These are phyloP conservation scores for Epinephelus moara DNA, from an alignment of 2,113 vertebrate genomes.

Conservation along the genomic window DNA sequence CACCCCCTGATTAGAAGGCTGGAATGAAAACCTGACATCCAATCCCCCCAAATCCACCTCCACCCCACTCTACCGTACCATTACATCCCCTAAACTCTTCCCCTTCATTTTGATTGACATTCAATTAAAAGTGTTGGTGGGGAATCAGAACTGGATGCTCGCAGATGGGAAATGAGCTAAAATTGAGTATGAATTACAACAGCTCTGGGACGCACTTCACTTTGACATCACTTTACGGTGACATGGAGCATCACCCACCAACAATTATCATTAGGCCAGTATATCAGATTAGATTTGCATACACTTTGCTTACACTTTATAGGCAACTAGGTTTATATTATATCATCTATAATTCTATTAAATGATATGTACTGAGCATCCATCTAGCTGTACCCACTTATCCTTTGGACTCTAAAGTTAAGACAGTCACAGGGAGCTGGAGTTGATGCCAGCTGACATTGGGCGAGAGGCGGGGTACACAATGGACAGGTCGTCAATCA, in stretches of 20 bases:
- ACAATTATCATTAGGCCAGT: background rate
- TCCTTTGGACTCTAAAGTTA: background rate
- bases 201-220: background rate
- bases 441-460: background rate
- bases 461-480: background rate
- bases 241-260: background rate
- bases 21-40: slow-evolving; percentile 28
- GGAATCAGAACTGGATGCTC: slow-evolving; percentile 19
- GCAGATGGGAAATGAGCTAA: background rate
- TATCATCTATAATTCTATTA: background rate
- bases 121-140: slow-evolving; percentile 56
- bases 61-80: background rate
- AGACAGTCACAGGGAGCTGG: background rate
- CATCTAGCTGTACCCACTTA: background rate
- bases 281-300: background rate
- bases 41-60: background rate
- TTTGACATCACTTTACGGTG: background rate
- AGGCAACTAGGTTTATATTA: background rate
- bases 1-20: slow-evolving; percentile 37
- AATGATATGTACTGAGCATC: background rate
- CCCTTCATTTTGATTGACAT: slow-evolving; percentile 58
- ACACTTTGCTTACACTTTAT: background rate
- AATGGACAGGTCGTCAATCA: background rate
- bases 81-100: slow-evolving; percentile 22
- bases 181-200: background rate